Evolutionary conservation across 1,140 invertebrate genomes (phyloP).

Genomic region (Caerostris extrusa): DNA sequence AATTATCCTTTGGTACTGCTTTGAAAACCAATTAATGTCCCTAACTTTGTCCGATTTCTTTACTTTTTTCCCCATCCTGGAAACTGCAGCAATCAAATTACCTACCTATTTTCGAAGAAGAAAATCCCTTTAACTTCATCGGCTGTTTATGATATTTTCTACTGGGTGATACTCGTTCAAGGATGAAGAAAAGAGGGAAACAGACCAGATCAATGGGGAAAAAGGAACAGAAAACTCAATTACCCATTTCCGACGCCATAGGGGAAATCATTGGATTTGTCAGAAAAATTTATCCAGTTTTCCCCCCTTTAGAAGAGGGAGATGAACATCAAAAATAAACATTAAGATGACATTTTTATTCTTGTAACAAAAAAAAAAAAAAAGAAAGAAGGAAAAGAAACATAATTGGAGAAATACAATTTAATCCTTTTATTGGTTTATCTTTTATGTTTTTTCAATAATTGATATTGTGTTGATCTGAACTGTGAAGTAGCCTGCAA

Average conservation of each 20-base stretch:
- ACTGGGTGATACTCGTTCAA: not conserved
- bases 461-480: not conserved
- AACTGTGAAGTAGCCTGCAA: too few species aligned
- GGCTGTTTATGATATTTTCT: conserved; percentile 32
- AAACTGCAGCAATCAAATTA: conserved; percentile 34
- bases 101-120: not conserved
- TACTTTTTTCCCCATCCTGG: not conserved
- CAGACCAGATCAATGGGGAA: conserved; percentile 20
- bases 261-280: conserved; percentile 35
- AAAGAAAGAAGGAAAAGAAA: not conserved
- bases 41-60: not conserved
- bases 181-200: not conserved
- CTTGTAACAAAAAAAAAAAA: not conserved
- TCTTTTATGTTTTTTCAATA: not conserved
- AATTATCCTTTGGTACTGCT: not conserved
- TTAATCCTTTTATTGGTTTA: not conserved
- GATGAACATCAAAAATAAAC: conserved; percentile 35
- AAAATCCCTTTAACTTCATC: conserved; percentile 32
- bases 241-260: not conserved
- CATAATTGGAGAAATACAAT: not conserved
- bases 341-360: conserved; percentile 24
- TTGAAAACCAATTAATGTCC: conserved; percentile 16
- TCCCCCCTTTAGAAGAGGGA: not conserved
- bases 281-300: conserved; percentile 27
- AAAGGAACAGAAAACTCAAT: conserved; percentile 17